Conservation (phyloP, 2,888 invertebrate genomes). For the Lycaena phlaeas region DNA sequence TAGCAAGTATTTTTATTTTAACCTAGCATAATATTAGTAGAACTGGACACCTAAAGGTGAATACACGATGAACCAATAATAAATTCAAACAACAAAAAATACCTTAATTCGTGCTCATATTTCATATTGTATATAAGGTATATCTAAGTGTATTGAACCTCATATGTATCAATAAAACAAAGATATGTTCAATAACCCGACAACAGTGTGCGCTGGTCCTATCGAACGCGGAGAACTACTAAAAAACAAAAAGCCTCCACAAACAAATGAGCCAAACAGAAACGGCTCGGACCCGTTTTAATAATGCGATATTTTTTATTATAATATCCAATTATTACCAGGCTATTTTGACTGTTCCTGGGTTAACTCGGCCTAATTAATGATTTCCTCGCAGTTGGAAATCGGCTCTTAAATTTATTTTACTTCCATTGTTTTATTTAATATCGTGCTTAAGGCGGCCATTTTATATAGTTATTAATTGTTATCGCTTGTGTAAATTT, state of each 20-base stretch:
- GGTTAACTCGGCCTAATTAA: conserved; percentile 62
- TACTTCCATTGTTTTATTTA: conserved; percentile 8
- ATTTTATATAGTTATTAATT: conserved; percentile 14
- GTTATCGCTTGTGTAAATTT: not conserved
- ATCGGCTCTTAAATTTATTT: conserved; percentile 26
- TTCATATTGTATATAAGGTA: too few species aligned
- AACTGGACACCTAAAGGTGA: too few species aligned
- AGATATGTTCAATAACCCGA: too few species aligned
- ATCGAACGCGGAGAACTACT: not conserved
- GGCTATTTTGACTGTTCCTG: conserved; percentile 44
- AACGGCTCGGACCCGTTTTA: conserved; percentile 46
- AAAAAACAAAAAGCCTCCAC: conserved; percentile 11
- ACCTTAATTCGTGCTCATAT: too few species aligned
- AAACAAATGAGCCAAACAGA: conserved; percentile 51
- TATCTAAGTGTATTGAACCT: too few species aligned
- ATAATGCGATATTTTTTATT: conserved; percentile 48
- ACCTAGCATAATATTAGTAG: too few species aligned
- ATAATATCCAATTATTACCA: conserved; percentile 63
- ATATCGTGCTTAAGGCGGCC: conserved; percentile 9
- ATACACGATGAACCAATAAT: too few species aligned
- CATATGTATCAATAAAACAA: too few species aligned
- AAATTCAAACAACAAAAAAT: too few species aligned
- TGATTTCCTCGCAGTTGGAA: conserved; percentile 53
- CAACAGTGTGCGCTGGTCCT: not conserved
- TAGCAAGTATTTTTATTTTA: too few species aligned